Evolutionary conservation across 23 tunicate genomes (phyloP).

Genomic region (Phallusia fumigata): DNA sequence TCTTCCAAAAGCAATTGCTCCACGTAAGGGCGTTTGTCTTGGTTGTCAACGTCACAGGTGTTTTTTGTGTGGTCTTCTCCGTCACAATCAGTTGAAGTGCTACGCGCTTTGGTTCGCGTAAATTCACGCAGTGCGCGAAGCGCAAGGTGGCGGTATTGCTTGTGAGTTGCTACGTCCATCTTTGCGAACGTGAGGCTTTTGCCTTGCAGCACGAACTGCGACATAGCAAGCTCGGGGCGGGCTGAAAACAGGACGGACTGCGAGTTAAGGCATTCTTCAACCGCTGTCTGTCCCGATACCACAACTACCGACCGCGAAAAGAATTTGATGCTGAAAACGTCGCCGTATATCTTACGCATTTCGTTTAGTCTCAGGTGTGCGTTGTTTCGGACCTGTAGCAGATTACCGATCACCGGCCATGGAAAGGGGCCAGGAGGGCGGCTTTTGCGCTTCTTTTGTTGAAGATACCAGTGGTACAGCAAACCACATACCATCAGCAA

Average conservation of each 20-base stretch:
- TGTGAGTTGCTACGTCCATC: constrained; percentile 35
- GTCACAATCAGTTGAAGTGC: background rate
- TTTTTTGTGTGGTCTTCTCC: background rate
- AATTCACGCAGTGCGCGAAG: constrained; percentile 35
- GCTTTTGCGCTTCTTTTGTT: background rate
- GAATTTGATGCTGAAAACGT: constrained; percentile 33
- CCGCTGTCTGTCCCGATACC: constrained; percentile 14
- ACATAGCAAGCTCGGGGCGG: constrained; percentile 32
- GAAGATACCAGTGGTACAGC: background rate
- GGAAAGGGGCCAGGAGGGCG: constrained; percentile 33
- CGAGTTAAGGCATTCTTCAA: constrained; percentile 19
- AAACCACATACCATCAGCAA: background rate
- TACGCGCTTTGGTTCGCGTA: background rate
- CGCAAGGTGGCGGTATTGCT: constrained; percentile 27
- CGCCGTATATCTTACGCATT: constrained; percentile 41
- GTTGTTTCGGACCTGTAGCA: constrained; percentile 19
- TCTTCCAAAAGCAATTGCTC: constrained; percentile 27
- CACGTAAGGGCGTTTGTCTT: background rate
- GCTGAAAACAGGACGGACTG: constrained; percentile 45
- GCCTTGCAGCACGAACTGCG: constrained; percentile 24
- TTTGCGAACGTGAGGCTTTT: constrained; percentile 43
- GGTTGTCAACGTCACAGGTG: background rate
- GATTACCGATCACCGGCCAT: constrained; percentile 54
- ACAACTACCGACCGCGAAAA: constrained; percentile 23
- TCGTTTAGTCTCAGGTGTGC: constrained; percentile 15